A percentile compares a stretch with the other conserved stretches of the same genome.
These are phyloP conservation scores for Echinops telfairi DNA, from an alignment of 2,113 vertebrate genomes.

Conservation along the genomic window DNA sequence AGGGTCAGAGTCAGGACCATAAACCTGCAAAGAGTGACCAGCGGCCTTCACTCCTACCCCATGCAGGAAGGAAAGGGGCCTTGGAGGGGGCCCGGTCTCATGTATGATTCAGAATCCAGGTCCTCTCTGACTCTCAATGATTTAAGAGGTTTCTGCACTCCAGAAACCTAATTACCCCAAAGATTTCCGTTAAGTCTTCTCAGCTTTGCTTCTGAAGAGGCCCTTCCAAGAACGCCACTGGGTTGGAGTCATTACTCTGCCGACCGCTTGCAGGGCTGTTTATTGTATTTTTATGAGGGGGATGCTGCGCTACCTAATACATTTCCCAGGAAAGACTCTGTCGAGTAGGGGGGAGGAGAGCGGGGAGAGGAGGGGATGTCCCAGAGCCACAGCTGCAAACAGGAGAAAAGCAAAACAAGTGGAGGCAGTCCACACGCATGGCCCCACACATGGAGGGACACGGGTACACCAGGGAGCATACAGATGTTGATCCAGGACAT, in stretches of 20 bases:
- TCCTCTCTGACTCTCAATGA: conserved; percentile 69
- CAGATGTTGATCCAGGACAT: not conserved
- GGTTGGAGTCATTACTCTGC: conserved; percentile 81
- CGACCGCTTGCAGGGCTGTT: conserved; percentile 79
- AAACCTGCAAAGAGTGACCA: not conserved
- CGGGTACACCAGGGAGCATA: no score
- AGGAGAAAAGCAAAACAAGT: not conserved
- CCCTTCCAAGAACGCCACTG: conserved; percentile 79
- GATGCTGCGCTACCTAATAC: conserved; percentile 80
- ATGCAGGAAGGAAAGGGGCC: accelerated
- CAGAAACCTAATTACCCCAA: conserved; percentile 83
- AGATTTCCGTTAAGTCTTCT: conserved; percentile 79
- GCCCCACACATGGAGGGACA: not conserved
- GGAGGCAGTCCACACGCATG: accelerated
- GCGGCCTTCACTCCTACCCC: not conserved
- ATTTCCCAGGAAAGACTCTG: conserved; percentile 75
- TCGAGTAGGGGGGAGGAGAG: conserved; percentile 47
- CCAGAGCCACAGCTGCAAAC: conserved; percentile 64
- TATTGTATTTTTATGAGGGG: conserved; percentile 85
- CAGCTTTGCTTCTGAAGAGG: conserved; percentile 76
- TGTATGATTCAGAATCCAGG: conserved; percentile 56
- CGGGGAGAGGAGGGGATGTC: not conserved
- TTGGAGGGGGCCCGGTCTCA: not conserved
- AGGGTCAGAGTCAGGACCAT: accelerated
- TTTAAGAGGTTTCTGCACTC: conserved; percentile 81